phyloP scores from a whole-genome alignment of 2,113 vertebrate genomes.

The Paradoxurus hermaphroditus region DNA sequence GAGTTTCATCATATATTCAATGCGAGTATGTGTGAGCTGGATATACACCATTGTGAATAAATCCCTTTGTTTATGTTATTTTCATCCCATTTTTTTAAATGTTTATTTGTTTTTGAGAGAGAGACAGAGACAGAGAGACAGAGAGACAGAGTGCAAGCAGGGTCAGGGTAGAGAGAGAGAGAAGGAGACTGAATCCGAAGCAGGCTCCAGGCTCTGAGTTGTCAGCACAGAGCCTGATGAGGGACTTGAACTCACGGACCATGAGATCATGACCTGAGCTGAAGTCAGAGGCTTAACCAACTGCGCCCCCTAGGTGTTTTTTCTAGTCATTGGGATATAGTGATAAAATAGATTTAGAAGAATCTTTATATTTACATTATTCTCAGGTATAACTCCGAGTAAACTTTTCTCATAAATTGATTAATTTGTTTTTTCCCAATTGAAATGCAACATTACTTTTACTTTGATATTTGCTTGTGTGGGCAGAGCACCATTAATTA shows the following conservation, averaged over 20 bases:
- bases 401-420: background rate
- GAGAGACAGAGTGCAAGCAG: no score
- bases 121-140: no score
- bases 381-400: conserved; percentile 2
- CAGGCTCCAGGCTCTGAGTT: no score
- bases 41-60: background rate
- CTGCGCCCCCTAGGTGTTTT: no score
- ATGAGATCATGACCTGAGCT: no score
- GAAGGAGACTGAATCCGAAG: no score
- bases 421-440: conserved; percentile 6
- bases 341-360: background rate
- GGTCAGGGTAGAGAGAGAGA: no score
- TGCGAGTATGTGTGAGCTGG: background rate
- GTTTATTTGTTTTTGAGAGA: no score
- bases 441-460: conserved; percentile 6
- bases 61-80: background rate
- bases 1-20: background rate
- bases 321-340: background rate
- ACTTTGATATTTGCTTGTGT: background rate
- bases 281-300: no score
- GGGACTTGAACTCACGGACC: no score
- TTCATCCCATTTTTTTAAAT: background rate
- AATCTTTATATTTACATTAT: background rate
- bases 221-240: no score
- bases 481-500: conserved; percentile 45